Evolutionary conservation across 1,140 invertebrate species (phyloP), one percentile per base, ranked within the genome.

Genomic region (Laupala kohalensis): DNA sequence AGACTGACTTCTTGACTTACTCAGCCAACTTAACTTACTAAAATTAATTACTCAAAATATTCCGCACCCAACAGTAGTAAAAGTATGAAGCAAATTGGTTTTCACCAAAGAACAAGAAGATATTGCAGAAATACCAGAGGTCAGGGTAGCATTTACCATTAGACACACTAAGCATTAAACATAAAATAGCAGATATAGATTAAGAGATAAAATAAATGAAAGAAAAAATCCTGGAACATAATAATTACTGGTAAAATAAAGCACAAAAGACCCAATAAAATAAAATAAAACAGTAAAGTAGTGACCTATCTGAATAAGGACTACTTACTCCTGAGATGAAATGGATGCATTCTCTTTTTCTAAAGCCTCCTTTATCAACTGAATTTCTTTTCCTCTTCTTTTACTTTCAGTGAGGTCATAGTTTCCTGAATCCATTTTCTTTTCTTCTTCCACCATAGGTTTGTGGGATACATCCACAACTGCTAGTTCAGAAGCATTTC

Each of bases 381-480:
- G 71, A 9, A 74, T 71, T 67, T 76, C 70, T 25, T 25, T 71
- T 6, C 67, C n/a, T 65, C 27, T 71, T n/a, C 71, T n/a, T 77
- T 81, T 80, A 28, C 75, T 81, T 75, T 80, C 85, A 25, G 77
- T 74, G 64, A 88, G 76, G 68, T 89, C 88, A 76, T 86, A 89
- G 76, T 86, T 83, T 74, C 88, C 88, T 6, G 88, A 90, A 81
- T 90, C 89, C 30, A 85, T 76, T 84, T 87, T 88, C 68, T 80
- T 83, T 75, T 90, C 88, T 74, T 87, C 84, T 75, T 87, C 86
- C 62, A 76, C 76, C 9, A 29, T 6, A 24, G 71, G 70, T n/a
- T 27, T 19, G 25, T 24, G 53, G 27, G 74, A 62, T 66, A 73
- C 28, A 27, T 73, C 70, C 23, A 73, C 25, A n/a, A 37, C 37